Conservation (phyloP, 2,113 vertebrate genomes). For the Agapornis roseicollis region DNA sequence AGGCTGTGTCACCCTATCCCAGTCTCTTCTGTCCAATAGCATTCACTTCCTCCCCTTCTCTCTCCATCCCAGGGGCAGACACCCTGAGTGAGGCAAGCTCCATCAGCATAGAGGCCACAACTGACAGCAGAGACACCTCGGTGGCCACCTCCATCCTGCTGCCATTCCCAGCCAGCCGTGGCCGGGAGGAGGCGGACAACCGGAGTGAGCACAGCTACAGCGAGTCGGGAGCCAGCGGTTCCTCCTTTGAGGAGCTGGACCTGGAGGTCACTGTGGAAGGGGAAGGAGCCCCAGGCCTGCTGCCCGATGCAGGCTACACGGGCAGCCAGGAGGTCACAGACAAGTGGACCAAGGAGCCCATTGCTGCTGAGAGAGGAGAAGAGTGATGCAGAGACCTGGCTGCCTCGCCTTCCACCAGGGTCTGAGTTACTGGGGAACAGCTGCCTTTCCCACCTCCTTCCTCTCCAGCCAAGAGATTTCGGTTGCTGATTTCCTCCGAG, state of each 20-base stretch:
- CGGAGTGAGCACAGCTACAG: conserved; percentile 84
- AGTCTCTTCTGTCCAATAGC: background rate
- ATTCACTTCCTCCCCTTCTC: background rate
- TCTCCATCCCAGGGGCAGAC: conserved; percentile 65
- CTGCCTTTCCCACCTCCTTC: conserved; percentile 43
- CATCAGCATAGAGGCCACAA: conserved; percentile 79
- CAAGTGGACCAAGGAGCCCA: conserved; percentile 72
- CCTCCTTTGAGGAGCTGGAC: conserved; percentile 95
- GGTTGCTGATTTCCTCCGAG: background rate
- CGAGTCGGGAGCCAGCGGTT: conserved; percentile 88
- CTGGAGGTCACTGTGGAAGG: conserved; percentile 73
- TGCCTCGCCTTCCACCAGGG: background rate
- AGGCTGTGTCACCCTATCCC: background rate
- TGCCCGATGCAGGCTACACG: background rate
- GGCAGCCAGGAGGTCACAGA: conserved; percentile 49
- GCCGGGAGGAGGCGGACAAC: conserved; percentile 76
- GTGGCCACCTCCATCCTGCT: conserved; percentile 79
- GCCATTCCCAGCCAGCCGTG: conserved; percentile 68
- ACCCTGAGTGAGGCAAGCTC: conserved; percentile 79
- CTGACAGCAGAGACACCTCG: conserved; percentile 85
- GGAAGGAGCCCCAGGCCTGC: conserved; percentile 53
- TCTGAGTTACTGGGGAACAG: conserved; percentile 40
- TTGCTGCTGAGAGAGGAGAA: conserved; percentile 67
- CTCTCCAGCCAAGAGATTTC: conserved; percentile 31
- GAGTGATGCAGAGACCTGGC: conserved; percentile 48